Conservation (phyloP, 1,140 invertebrate genomes). For the Orchestia grillus region DNA sequence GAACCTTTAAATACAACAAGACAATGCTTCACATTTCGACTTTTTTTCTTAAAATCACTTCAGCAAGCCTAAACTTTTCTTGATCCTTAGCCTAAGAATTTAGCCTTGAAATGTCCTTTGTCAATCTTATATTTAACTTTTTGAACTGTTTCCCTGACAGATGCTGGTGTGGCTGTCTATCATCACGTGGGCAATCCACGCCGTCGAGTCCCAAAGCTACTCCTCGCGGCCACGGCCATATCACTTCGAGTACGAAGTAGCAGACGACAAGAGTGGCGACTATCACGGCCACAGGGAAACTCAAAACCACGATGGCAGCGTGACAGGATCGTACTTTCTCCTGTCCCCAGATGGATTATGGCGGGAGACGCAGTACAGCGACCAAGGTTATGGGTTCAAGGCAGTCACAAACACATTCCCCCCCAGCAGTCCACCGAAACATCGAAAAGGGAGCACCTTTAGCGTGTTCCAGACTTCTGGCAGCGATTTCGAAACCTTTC, state of each 20-base stretch:
- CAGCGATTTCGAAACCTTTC: neutral
- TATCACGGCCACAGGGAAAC: constrained; percentile 57
- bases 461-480: constrained; percentile 23
- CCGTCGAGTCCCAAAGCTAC: neutral
- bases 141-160: neutral
- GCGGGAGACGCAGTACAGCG: constrained; percentile 52
- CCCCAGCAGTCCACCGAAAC: neutral
- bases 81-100: too few species aligned
- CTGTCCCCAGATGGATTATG: constrained; percentile 55
- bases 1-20: too few species aligned
- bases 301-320: constrained; percentile 11
- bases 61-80: too few species aligned
- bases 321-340: constrained; percentile 54
- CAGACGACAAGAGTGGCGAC: constrained; percentile 11
- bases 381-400: constrained; percentile 55
- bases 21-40: too few species aligned
- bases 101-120: too few species aligned
- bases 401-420: constrained; percentile 49
- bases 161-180: neutral
- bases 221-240: constrained; percentile 38
- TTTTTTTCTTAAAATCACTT: too few species aligned
- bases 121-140: neutral
- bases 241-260: constrained; percentile 53
- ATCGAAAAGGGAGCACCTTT: neutral
- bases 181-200: neutral